Base-by-base conservation (phyloP, 2,888 invertebrate species). In the Brenthis hecate region DNA sequence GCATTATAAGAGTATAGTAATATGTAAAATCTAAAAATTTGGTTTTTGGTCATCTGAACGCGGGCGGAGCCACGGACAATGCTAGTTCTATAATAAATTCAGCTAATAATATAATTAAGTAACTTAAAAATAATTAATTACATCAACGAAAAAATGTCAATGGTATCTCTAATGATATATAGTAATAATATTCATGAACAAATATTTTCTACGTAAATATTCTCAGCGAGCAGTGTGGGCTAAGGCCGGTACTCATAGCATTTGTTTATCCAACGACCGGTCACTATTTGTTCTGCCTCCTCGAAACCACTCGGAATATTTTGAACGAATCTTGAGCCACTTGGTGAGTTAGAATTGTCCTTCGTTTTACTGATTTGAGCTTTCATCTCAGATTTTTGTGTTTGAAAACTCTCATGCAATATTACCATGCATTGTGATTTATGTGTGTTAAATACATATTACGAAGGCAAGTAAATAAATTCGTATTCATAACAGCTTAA, bases 231-330 rank as follows among this genome's bases (percentile, higher is more conserved):
- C 82, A 77, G 83, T 84, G 85, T 85, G 82, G 84, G 84, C 84
- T 82, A 84, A 86, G 87, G 86, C 81, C 83, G 84, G 79, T 81
- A 80, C 80, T 80, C 75, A 77, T 77, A 75, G 76, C 79, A 83
- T 83, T 81, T 92, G 85, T 92, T 90, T 91, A 85, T 78, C 82
- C 84, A 89, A 85, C 84, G 82, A 91, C 90, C 91, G 91, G 91
- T 91, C 92, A 85, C 82, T 92, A 84, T 92, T 92, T 92, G 85
- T 85, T 81, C 81, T 80, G 81, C 83, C 85, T 86, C 84, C 84
- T 87, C 85, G 80, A 89, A 84, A 86, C 83, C 85, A 87, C 89
- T 89, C 83, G 78, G 87, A 89, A 89, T 88, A 87, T 89, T 88
- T 67, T 72, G 64, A 72, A 72, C 66, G 68, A 70, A 70, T 72